A percentile compares a stretch with the other conserved stretches of the same genome.
phyloP scores from a whole-genome alignment of 2,797 vertebrate genomes.

The Carapus acus region DNA sequence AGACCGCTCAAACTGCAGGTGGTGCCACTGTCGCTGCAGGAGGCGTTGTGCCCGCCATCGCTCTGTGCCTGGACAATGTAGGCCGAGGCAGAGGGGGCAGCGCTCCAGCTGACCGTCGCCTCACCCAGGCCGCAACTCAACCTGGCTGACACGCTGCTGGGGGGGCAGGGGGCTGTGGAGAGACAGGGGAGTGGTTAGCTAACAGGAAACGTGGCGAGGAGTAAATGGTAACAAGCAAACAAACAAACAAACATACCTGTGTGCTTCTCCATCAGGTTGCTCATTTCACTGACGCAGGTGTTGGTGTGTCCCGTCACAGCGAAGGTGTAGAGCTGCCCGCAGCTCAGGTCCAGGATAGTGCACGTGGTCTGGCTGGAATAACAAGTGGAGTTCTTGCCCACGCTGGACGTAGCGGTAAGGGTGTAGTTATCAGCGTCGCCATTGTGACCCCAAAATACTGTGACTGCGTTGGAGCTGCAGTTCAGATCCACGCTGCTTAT shows the following conservation, averaged over 20 bases:
- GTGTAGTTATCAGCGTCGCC: conserved; percentile 52
- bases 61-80: conserved; percentile 57
- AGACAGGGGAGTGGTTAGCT: conserved; percentile 1
- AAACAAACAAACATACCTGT: conserved; percentile 43
- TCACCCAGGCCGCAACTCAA: conserved; percentile 52
- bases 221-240: background rate
- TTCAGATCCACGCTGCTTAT: conserved; percentile 47
- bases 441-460: conserved; percentile 49
- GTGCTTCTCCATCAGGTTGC: conserved; percentile 28
- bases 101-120: conserved; percentile 57
- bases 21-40: conserved; percentile 55
- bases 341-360: conserved; percentile 58
- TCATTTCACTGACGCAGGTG: conserved; percentile 57
- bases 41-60: conserved; percentile 36
- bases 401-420: conserved; percentile 36
- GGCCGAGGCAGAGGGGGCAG: conserved; percentile 28
- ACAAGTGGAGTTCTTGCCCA: conserved; percentile 53
- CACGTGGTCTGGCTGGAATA: conserved; percentile 48
- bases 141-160: conserved; percentile 43
- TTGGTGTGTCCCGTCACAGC: conserved; percentile 57
- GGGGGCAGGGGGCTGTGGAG: conserved; percentile 64
- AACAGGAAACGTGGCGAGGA: background rate
- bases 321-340: conserved; percentile 65
- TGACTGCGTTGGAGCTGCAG: conserved; percentile 54
- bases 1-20: conserved; percentile 57